phyloP scores from a whole-genome alignment of 37 sponge, comb jelly and placozoan species.

The Geodia barretti region DNA sequence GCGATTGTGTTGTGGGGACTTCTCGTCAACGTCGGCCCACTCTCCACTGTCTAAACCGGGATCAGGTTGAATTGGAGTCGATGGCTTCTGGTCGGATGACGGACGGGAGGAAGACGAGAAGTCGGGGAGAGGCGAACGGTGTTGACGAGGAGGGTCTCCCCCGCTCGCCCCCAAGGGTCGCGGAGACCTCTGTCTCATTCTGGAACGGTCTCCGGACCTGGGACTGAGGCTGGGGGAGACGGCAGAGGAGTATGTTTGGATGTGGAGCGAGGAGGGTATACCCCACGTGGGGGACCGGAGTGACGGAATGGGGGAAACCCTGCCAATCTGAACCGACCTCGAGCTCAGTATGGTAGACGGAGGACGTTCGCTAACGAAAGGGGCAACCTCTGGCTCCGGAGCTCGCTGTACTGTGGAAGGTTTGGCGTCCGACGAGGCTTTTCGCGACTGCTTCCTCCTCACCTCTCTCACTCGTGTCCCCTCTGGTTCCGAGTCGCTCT shows the following conservation, averaged over 20 bases:
- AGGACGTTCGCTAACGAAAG: neutral
- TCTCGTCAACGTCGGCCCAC: slow-evolving; percentile 73
- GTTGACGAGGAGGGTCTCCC: neutral
- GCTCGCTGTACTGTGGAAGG: neutral
- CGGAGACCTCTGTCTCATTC: neutral
- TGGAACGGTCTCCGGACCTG: neutral
- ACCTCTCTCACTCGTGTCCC: slow-evolving; percentile 9
- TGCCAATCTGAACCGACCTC: neutral
- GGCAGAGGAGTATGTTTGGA: neutral
- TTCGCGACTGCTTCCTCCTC: slow-evolving; percentile 1
- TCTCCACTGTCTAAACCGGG: slow-evolving; percentile 53
- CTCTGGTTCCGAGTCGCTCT: slow-evolving; percentile 5
- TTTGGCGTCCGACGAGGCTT: neutral
- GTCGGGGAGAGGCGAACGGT: neutral
- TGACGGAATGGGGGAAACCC: neutral
- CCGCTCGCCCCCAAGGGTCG: neutral
- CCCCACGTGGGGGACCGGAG: neutral
- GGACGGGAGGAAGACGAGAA: neutral
- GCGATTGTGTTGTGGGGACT: slow-evolving; percentile 3
- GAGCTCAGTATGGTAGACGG: neutral
- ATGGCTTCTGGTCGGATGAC: neutral
- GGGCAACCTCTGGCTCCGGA: neutral
- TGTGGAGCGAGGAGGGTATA: neutral
- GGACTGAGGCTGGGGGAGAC: neutral
- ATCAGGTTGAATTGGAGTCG: neutral